Evolutionary conservation across 2,113 vertebrate genomes (phyloP), one percentile per base, ranked within the genome.

Genomic region (Pyrgilauda ruficollis): DNA sequence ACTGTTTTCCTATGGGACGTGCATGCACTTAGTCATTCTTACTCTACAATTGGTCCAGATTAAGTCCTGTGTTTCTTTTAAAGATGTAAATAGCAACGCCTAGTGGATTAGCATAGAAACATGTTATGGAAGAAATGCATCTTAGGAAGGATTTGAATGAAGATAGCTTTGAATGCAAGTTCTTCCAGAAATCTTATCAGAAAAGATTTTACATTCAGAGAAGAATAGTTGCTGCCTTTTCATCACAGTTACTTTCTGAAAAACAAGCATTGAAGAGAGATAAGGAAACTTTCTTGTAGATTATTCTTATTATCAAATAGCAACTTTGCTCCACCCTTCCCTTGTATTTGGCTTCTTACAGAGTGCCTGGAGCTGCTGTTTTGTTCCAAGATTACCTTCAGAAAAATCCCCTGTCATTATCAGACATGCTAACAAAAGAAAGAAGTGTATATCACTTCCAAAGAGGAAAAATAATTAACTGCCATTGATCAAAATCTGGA

Each of bases 391-490:
- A 93, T 56, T 84, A 85, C 67, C 58, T 89, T 84, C 85, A 87
- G 86, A 97, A 97, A 96, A 97, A 96, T 93, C 89, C 94, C 93
- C 80, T 87, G n/a, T 23, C 23, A 69, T 93, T 92, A 95, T 96
- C 95, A 98, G 91, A 63, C 56, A 61, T 18, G 7, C 26, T 87
- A 91, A 96, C 92, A 96, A 96, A 96, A 93, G 88, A 86, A 85
- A 96, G 69, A 94, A 93, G 76, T 55, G 17, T 35, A 39, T 90
- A 49, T 30, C 37, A 64, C 73, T 94, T 95, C 77, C 94, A 92
- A 93, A 94, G 81, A 94, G 59, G 72, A 95, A 96, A 86, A 88
- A 90, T 86, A 95, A 95, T 94, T 94, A 86, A 85, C 68, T 88
- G 47, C 39, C 56, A 93, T 78, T 41, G 74, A 64, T 95, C 88